Base-by-base conservation (phyloP, 2,797 vertebrate genomes). In the Dicrostonyx torquatus region DNA sequence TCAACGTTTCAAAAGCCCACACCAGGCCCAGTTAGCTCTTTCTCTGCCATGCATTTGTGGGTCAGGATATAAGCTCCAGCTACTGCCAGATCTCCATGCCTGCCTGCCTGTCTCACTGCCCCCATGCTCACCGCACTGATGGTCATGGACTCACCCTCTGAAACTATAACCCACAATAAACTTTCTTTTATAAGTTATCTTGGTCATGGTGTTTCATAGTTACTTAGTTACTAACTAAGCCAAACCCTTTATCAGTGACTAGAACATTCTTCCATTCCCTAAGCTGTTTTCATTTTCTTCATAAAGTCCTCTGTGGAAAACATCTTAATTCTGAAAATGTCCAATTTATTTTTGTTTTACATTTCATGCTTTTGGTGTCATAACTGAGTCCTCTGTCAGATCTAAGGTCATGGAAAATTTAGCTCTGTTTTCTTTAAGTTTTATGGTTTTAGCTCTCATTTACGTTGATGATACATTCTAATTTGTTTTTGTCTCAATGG, bases 281-380 rank as follows among this genome's bases (percentile, higher is more conserved):
- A 89, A 60, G 26, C 17, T 60, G 20, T 53, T 48, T 79, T 55
- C 37, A 77, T 18, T 73, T 89, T 85, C 50, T 45, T 85, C 40
- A 62, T 29, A 53, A 62, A 64, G 8, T 64, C 22, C 24, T 72
- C 58, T 45, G 24, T 24, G 85, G 12, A 70, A 17, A 62, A 79
- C n/a, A 77, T 87, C 62, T 91, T 60, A 60, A 45, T 22, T 95
- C 50, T 34, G 64, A 62, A 64, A n/a, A 95, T 45, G 31, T 55
- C 48, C 84, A 72, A 31, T 70, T 72, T 40, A 40, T 55, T 86
- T 68, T 31, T 68, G 31, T 72, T 78, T 79, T 90, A 34, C 62
- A 50, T 12, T 15, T 85, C 43, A 64, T 58, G 13, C 29, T 72
- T 95, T 70, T 92, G 53, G 20, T 89, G 45, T n/a, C n/a, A 18